Evolutionary conservation across 2,888 invertebrate genomes (phyloP).

Genomic region (Yponomeuta malinellus): DNA sequence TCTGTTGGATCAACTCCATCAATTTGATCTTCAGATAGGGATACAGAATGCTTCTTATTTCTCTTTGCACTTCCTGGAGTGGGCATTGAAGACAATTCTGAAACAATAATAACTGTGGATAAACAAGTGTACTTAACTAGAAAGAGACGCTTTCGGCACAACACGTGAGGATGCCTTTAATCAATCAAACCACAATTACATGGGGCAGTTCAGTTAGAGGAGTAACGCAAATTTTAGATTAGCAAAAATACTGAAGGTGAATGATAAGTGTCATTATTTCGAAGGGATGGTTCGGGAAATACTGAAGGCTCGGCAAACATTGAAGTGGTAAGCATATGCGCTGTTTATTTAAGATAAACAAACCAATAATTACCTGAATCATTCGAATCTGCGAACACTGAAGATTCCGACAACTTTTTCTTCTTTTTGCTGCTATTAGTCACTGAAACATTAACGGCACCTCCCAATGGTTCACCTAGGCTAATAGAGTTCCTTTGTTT

Average conservation of each 20-base stretch:
- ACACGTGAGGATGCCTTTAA: too few species aligned
- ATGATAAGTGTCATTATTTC: too few species aligned
- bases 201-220: too few species aligned
- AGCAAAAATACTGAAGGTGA: too few species aligned
- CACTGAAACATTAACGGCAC: neutral
- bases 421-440: constrained; percentile 4
- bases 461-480: neutral
- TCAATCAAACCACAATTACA: too few species aligned
- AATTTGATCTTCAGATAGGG: neutral
- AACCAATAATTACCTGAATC: neutral
- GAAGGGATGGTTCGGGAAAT: too few species aligned
- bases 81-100: neutral
- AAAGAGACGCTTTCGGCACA: too few species aligned
- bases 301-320: too few species aligned
- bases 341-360: too few species aligned
- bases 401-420: constrained; percentile 5
- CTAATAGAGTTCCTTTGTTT: neutral
- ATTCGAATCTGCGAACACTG: neutral
- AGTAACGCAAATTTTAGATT: too few species aligned
- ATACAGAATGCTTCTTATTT: neutral
- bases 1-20: neutral
- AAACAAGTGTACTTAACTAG: too few species aligned
- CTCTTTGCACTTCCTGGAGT: neutral
- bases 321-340: too few species aligned
- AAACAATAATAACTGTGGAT: neutral